Conservation (phyloP, 2,113 vertebrate species). For the Centrocercus urophasianus region DNA sequence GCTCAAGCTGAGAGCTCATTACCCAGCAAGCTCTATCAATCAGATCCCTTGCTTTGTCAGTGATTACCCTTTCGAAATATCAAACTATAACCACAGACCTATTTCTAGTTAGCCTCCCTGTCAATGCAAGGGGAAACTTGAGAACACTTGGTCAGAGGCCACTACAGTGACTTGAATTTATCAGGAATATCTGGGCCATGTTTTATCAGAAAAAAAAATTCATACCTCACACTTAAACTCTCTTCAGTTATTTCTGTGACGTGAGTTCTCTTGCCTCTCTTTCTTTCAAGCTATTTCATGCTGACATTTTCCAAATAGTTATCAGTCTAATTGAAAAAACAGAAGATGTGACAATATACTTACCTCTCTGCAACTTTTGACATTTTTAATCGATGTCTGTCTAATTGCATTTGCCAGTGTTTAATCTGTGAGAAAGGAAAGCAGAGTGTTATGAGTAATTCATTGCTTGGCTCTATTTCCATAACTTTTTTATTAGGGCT, state of each 20-base stretch:
- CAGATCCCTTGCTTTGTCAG: background rate
- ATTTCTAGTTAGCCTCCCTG: background rate
- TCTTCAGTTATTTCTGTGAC: background rate
- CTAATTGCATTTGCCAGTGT: slow-evolving; percentile 97
- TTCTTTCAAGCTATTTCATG: background rate
- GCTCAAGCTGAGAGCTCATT: background rate
- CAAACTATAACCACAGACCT: background rate
- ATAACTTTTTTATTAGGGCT: slow-evolving; percentile 20
- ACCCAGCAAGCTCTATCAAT: background rate
- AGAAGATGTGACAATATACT: slow-evolving; percentile 52
- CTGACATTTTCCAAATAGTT: background rate
- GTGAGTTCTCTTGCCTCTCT: background rate
- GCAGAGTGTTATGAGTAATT: slow-evolving; percentile 7
- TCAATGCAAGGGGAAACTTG: background rate
- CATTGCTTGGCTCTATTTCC: background rate
- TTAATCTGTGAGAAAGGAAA: slow-evolving; percentile 89
- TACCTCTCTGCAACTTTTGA: slow-evolving; percentile 99
- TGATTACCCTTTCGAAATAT: background rate
- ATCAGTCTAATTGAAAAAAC: background rate
- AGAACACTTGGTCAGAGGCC: background rate
- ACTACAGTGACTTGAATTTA: background rate
- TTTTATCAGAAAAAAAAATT: background rate
- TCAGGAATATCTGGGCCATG: background rate
- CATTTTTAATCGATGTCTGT: slow-evolving; percentile 99
- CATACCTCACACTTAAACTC: background rate